Conservation (phyloP, 1,140 invertebrate genomes). For the Ips nitidus region DNA sequence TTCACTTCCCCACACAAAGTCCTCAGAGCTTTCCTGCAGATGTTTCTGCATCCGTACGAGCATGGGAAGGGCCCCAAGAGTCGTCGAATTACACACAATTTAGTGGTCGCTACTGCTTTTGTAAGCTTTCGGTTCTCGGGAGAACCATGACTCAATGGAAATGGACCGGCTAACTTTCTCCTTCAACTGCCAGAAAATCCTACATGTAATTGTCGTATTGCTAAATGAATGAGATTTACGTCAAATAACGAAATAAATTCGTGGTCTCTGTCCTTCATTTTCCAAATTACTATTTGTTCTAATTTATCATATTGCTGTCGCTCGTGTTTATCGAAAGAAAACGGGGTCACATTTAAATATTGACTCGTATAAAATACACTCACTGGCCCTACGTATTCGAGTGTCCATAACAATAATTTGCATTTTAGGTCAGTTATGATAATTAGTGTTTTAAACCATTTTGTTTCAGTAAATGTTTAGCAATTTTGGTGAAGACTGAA, state of each 20-base stretch:
- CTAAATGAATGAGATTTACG: background rate
- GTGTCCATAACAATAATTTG: too few species aligned
- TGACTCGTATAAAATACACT: background rate
- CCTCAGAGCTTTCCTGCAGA: conserved; percentile 20
- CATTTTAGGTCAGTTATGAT: too few species aligned
- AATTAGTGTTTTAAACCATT: too few species aligned
- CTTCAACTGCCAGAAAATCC: background rate
- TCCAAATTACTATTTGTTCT: conserved; percentile 24
- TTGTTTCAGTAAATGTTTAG: too few species aligned
- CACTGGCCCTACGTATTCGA: too few species aligned
- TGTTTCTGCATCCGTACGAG: conserved; percentile 22
- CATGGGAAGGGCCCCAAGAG: conserved; percentile 13
- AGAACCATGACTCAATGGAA: conserved; percentile 26
- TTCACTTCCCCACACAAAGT: conserved; percentile 17
- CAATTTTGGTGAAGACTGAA: too few species aligned
- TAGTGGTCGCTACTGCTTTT: conserved; percentile 21
- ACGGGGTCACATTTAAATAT: conserved; percentile 12
- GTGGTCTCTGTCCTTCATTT: conserved; percentile 11
- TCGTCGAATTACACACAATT: conserved; percentile 30
- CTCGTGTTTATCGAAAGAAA: conserved; percentile 15
- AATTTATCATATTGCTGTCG: conserved; percentile 17
- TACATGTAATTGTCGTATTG: too few species aligned
- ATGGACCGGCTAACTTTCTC: conserved; percentile 14
- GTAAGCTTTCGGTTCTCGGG: conserved; percentile 14
- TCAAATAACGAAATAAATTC: background rate